phyloP scores from a whole-genome alignment of 2,888 invertebrate species.

The Phortica magna region DNA sequence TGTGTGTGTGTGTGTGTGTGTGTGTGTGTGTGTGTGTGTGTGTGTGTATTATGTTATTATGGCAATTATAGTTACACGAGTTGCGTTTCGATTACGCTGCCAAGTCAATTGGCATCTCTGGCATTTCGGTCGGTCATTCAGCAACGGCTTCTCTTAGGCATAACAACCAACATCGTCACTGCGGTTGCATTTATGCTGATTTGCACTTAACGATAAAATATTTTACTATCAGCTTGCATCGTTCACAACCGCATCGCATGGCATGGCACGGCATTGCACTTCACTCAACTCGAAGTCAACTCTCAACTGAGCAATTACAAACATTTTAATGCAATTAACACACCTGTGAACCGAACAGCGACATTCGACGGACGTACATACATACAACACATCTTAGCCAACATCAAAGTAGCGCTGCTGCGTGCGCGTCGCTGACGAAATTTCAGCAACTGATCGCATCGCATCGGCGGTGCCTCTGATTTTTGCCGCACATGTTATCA shows the following conservation, averaged over 20 bases:
- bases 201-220: constrained; percentile 49
- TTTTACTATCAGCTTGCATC: background rate
- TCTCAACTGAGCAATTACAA: constrained; percentile 68
- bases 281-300: constrained; percentile 41
- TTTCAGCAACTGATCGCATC: background rate
- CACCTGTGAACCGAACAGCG: constrained; percentile 48
- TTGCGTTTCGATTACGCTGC: constrained; percentile 45
- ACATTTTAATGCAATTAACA: constrained; percentile 77
- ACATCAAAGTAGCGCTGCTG: constrained; percentile 12
- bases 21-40: constrained; percentile 32
- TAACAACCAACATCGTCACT: background rate
- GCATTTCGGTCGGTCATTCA: constrained; percentile 50
- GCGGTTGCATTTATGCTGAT: constrained; percentile 47
- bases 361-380: background rate
- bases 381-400: background rate
- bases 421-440: constrained; percentile 7
- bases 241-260: background rate
- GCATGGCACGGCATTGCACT: constrained; percentile 28
- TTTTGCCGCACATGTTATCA: constrained; percentile 26
- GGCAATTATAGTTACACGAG: constrained; percentile 68
- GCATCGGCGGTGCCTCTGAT: background rate
- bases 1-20: constrained; percentile 23
- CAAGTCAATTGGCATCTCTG: constrained; percentile 61
- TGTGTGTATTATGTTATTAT: constrained; percentile 69
- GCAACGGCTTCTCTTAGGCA: constrained; percentile 2